Percentiles rank a stretch among this genome's conserved stretches.
These are phyloP conservation scores for Natator depressus DNA, from an alignment of 2,113 vertebrate genomes.

Conservation along the genomic window DNA sequence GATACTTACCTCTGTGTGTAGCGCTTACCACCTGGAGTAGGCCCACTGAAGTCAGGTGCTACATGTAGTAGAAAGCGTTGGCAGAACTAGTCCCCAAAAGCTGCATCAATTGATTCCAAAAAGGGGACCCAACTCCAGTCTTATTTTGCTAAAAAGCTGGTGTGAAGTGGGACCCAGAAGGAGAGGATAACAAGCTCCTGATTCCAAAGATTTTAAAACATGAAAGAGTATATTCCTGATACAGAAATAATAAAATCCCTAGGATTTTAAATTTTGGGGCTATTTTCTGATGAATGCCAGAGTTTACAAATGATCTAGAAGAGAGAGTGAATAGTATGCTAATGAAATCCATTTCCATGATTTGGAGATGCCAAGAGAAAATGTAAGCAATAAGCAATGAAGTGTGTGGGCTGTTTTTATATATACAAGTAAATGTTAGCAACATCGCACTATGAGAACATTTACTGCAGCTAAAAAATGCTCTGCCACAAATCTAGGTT, in stretches of 20 bases:
- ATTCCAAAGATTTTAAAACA: neutral
- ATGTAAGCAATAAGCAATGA: neutral
- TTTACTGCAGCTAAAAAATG: neutral
- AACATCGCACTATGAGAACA: neutral
- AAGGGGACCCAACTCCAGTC: neutral
- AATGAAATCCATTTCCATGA: neutral
- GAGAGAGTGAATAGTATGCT: neutral
- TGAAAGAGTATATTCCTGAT: neutral
- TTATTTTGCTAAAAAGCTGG: neutral
- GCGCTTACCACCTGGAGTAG: neutral
- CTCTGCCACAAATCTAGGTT: neutral
- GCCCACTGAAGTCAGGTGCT: fast-evolving
- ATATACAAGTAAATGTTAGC: neutral
- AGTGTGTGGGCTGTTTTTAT: neutral
- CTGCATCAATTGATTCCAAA: fast-evolving
- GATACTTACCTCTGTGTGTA: fast-evolving
- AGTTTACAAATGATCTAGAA: neutral
- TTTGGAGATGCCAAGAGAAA: neutral
- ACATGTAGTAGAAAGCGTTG: neutral
- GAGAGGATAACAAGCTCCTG: neutral
- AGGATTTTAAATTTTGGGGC: neutral
- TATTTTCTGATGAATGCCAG: neutral
- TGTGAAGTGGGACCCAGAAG: neutral
- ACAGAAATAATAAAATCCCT: neutral
- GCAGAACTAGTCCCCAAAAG: neutral